Base-by-base conservation (phyloP, 2,888 invertebrate genomes). In the Elysia crispata region DNA sequence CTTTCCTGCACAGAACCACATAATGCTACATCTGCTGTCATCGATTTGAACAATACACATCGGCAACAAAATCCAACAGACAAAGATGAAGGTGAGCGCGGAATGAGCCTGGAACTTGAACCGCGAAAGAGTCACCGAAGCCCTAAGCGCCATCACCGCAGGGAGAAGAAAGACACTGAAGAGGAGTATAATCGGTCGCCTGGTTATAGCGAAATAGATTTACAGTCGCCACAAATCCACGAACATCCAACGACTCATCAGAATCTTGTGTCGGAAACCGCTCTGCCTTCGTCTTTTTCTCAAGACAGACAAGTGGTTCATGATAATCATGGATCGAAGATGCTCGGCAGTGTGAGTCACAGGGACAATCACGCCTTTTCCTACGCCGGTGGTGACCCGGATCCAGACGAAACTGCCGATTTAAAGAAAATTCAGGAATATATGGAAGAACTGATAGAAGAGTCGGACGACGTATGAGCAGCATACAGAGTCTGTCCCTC, bases 361-460 rank as follows among this genome's bases (percentile, higher is more conserved):
- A 78, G 78, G n/a, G 73, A 28, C 49, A 79, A 74, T 30, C 73
- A 73, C 5, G 66, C 54, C 28, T 73, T 79, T 66, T 79, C 79
- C 1, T 66, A 25, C 30, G 79, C 73, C 30, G 79, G 66, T 1
- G 79, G 50, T 20, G 67, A 73, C 31, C 60, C 72, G 25, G 79
- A 50, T 28, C 41, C 41, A 41, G 41, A 41, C 41, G 41, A 41
- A 41, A 41, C 41, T 41, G 60, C n/a, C 15, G 60, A 60, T 13
- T 23, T 60, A 13, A 25, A 60, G n/a, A 60, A 60, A 60, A 60
- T 41, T 11, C 41, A 41, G 41, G 41, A 41, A 41, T 41, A 6
- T 11, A 41, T 41, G 41, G 11, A 41, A 41, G 41, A 41, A 41
- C 41, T 41, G 3, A 11, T 41, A 11, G 41, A 41, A 3, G 41